These are phyloP conservation scores for Eupristina koningsbergeri DNA, from an alignment of 1,140 invertebrate genomes.

Conservation along the genomic window DNA sequence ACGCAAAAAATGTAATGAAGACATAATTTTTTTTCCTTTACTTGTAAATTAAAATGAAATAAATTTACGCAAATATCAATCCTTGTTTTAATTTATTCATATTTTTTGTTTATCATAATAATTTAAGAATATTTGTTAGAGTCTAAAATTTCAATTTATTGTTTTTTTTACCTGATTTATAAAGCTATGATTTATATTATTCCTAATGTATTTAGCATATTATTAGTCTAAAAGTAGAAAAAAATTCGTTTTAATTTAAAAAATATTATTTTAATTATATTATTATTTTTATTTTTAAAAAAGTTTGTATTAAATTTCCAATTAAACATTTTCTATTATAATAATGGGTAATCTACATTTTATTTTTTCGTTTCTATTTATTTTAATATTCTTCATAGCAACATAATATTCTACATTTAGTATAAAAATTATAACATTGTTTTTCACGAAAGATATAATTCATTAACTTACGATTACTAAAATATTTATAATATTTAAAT, in stretches of 20 bases:
- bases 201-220: too few relatives aligned
- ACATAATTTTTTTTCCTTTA: neutral
- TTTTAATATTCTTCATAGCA: neutral
- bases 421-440: neutral
- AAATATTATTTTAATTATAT: too few relatives aligned
- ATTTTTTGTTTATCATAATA: too few relatives aligned
- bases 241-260: too few relatives aligned
- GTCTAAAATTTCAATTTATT: too few relatives aligned
- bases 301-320: neutral
- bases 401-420: neutral
- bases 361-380: neutral
- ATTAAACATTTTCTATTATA: neutral
- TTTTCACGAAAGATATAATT: neutral
- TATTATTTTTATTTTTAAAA: neutral
- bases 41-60: neutral
- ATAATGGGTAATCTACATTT: neutral
- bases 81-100: too few relatives aligned
- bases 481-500: too few relatives aligned
- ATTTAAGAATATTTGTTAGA: too few relatives aligned
- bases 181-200: too few relatives aligned
- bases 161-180: too few relatives aligned
- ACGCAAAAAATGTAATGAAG: neutral
- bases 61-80: too few relatives aligned
- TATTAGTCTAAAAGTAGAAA: too few relatives aligned
- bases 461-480: neutral